Conservation (phyloP, 2,113 vertebrate species). For the Hemicordylus capensis region DNA sequence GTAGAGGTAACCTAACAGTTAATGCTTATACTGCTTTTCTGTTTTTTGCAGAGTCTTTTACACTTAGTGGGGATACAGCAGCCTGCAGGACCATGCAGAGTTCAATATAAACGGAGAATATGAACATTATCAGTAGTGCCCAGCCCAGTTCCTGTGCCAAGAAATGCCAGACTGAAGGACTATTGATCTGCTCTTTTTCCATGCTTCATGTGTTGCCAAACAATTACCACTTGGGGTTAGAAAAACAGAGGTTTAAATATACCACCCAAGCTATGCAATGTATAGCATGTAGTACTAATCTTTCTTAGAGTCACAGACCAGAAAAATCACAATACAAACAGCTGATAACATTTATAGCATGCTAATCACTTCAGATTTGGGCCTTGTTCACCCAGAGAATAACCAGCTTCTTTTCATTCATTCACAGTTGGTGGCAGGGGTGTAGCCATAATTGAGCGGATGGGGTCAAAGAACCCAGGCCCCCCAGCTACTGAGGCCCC, state of each 20-base stretch:
- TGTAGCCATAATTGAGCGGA: no score
- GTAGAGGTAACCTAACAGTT: neutral
- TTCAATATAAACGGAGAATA: conserved; percentile 69
- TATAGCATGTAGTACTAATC: no score
- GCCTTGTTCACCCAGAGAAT: no score
- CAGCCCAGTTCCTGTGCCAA: neutral
- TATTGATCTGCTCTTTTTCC: conserved; percentile 10
- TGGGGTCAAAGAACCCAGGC: no score
- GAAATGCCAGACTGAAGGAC: neutral
- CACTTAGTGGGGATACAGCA: conserved; percentile 83
- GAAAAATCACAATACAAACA: no score
- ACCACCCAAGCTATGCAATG: accelerated
- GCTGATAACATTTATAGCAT: neutral
- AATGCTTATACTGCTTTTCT: conserved; percentile 21
- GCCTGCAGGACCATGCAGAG: conserved; percentile 73
- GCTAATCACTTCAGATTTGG: neutral
- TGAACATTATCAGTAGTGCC: conserved; percentile 33
- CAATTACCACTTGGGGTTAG: conserved; percentile 6
- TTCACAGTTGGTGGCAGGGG: no score
- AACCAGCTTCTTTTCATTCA: neutral
- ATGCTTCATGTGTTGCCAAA: neutral
- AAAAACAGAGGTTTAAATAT: neutral
- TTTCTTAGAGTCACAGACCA: no score
- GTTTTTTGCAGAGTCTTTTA: conserved; percentile 74
- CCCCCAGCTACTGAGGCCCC: no score